Percentiles rank a stretch among this genome's conserved stretches.
phyloP scores from a whole-genome alignment of 1,140 invertebrate genomes.

The Ridgeia piscesae region DNA sequence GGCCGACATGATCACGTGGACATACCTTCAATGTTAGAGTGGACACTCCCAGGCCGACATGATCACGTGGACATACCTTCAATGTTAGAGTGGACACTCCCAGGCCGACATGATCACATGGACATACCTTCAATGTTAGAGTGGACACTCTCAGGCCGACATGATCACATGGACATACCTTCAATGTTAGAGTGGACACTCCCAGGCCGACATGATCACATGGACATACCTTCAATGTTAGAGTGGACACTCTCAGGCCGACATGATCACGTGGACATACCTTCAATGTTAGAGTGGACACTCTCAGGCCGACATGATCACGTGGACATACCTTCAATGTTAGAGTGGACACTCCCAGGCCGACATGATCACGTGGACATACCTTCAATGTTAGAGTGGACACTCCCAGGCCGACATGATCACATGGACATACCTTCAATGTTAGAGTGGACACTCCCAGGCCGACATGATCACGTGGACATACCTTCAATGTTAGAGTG shows the following conservation, averaged over 20 bases:
- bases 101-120: not conserved
- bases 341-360: slow-evolving; percentile 34
- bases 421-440: slow-evolving; percentile 38
- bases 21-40: slow-evolving; percentile 42
- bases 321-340: slow-evolving; percentile 40
- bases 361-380: slow-evolving; percentile 15
- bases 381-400: slow-evolving; percentile 43
- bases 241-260: slow-evolving; percentile 33
- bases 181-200: slow-evolving; percentile 39
- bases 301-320: slow-evolving; percentile 19
- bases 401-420: slow-evolving; percentile 21
- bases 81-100: slow-evolving; percentile 38
- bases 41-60: slow-evolving; percentile 29
- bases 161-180: slow-evolving; percentile 31
- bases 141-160: slow-evolving; percentile 30
- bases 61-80: slow-evolving; percentile 34
- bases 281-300: slow-evolving; percentile 40
- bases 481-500: slow-evolving; percentile 42
- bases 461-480: not conserved
- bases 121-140: slow-evolving; percentile 42
- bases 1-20: not conserved
- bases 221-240: slow-evolving; percentile 41
- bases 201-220: slow-evolving; percentile 15
- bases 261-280: slow-evolving; percentile 29
- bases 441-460: slow-evolving; percentile 35